Conservation (phyloP, 2,113 vertebrate species). For the Ploceus nigricollis region DNA sequence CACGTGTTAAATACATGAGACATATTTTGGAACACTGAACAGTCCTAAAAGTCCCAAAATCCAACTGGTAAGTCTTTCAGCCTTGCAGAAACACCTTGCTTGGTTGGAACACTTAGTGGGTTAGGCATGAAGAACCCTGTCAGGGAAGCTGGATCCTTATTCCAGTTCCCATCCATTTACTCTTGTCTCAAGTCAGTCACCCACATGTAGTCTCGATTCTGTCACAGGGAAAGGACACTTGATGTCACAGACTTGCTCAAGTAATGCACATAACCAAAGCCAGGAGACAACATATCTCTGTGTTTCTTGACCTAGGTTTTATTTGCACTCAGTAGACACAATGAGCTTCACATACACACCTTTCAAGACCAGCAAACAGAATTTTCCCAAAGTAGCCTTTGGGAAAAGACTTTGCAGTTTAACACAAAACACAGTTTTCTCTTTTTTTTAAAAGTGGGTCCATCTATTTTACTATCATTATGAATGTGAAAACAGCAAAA, state of each 20-base stretch:
- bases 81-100: not conserved
- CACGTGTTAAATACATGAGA: not conserved
- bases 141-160: not conserved
- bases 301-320: not conserved
- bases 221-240: not conserved
- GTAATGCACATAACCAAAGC: not conserved
- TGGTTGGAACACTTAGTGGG: not conserved
- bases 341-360: not conserved
- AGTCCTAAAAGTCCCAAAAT: not conserved
- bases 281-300: not conserved
- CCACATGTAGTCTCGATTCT: not conserved
- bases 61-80: not conserved
- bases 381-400: not conserved
- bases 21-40: not conserved
- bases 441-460: accelerated
- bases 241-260: not conserved
- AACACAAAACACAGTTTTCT: not conserved
- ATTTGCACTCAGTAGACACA: not conserved
- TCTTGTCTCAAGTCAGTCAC: not conserved
- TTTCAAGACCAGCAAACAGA: not conserved
- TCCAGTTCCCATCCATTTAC: not conserved
- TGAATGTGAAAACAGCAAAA: not conserved
- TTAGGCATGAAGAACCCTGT: not conserved
- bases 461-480: not conserved
- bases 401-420: not conserved